Base-by-base conservation (phyloP, 2,888 invertebrate genomes). In the Tipula confusa region DNA sequence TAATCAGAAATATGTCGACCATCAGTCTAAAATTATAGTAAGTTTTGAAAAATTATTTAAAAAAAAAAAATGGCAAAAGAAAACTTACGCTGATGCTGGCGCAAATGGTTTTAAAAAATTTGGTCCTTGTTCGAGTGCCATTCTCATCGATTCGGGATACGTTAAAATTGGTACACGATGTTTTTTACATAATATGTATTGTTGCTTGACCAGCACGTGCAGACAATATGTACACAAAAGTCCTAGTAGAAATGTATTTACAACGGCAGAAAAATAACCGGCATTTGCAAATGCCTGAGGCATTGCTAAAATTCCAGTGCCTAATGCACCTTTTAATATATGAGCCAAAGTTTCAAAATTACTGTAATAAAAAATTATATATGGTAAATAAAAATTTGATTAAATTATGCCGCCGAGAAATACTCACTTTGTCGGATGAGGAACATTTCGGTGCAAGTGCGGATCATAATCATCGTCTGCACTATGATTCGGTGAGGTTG, bases 241-340 rank as follows among this genome's bases (percentile, higher is more conserved):
- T 84, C 96, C 97, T 79, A 97, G 94, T 28, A 96, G 85, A 80
- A 96, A 88, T 0, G 97, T 94, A n/a, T 94, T 94, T 81, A 95
- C 88, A 36, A 94, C 90, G 9, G 97, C 97, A 29, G 94, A 93
- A 85, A 94, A 89, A 79, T 97, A 91, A 0, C 98, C 98, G 2
- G 97, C 92, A 88, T 96, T 93, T 86, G 93, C 92, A 89, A 97
- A 96, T n/a, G 97, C 98, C 87, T 95, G 93, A 6, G 98, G 98
- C 95, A 98, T 95, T 7, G 98, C 98, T 85, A 98, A 90, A 85
- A 98, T 95, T 0, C 98, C 98, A 0, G 98, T 98, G 1, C 98
- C 98, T 84, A 98, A 91, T 87, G 97, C 95, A 86, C 96, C 96
- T 88, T 98, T 98, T 83, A 98, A 90, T 86, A 98, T 90, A 87